Conservation (phyloP, 2,113 vertebrate genomes). For the Onychostoma macrolepis region DNA sequence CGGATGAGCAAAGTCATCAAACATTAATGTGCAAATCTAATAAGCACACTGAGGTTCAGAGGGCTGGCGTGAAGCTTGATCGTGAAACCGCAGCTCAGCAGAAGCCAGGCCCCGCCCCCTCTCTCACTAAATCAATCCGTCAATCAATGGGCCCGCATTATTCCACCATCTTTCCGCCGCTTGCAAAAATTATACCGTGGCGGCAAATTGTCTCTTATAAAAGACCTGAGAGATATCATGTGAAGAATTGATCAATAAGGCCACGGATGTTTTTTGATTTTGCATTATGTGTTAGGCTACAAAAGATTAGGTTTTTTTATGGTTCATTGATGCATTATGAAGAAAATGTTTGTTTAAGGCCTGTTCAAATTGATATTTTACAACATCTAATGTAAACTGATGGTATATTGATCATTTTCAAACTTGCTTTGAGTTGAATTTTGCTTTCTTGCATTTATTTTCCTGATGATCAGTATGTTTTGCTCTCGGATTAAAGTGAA, state of each 20-base stretch:
- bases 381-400: background rate
- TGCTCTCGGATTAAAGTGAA: background rate
- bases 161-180: background rate
- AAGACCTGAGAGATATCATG: constrained; percentile 9
- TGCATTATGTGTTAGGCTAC: background rate
- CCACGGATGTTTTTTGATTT: background rate
- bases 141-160: background rate
- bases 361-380: background rate
- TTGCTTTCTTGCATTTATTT: background rate
- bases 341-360: background rate
- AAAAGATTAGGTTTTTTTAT: background rate
- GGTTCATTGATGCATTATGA: background rate
- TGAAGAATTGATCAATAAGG: constrained; percentile 22
- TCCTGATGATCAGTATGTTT: background rate
- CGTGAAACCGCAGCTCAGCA: constrained; percentile 41
- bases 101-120: background rate
- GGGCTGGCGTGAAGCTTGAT: constrained; percentile 30
- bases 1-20: constrained; percentile 74
- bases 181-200: constrained; percentile 21
- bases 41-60: constrained; percentile 62
- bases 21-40: constrained; percentile 79
- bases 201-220: constrained; percentile 33
- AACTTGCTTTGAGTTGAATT: background rate
- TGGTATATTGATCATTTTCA: background rate
- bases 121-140: constrained; percentile 16